These are phyloP conservation scores for Drosophila equinoxialis DNA, from an alignment of 1,140 invertebrate genomes.

Conservation along the genomic window DNA sequence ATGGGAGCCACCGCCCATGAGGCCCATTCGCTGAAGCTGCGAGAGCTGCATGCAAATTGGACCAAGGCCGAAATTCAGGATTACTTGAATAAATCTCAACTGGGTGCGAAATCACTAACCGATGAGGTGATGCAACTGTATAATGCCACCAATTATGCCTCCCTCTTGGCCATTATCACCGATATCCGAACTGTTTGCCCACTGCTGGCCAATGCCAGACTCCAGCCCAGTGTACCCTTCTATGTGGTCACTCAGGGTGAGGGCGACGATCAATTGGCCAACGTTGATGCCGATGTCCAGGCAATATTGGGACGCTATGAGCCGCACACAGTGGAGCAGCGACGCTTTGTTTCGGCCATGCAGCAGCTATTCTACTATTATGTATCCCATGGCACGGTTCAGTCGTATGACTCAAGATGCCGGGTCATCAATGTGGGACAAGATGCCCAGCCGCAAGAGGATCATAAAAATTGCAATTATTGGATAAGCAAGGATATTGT, in stretches of 20 bases:
- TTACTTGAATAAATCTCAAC: constrained; percentile 86
- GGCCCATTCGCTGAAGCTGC: constrained; percentile 85
- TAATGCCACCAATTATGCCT: constrained; percentile 86
- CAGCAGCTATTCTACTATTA: constrained; percentile 92
- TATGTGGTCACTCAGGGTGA: constrained; percentile 88
- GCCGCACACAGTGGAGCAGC: constrained; percentile 87
- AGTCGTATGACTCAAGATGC: constrained; percentile 84
- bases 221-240: constrained; percentile 86
- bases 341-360: constrained; percentile 89
- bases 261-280: constrained; percentile 84
- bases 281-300: constrained; percentile 88
- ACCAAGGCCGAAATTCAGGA: constrained; percentile 86
- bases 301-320: constrained; percentile 91
- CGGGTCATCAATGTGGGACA: constrained; percentile 88
- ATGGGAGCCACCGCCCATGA: constrained; percentile 90
- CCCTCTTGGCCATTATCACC: constrained; percentile 88
- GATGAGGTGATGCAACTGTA: constrained; percentile 86
- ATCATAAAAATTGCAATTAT: constrained; percentile 89
- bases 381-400: constrained; percentile 88
- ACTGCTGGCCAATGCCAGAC: constrained; percentile 86
- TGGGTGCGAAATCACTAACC: constrained; percentile 86
- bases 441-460: constrained; percentile 86
- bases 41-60: constrained; percentile 86
- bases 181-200: constrained; percentile 92
- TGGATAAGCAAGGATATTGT: constrained; percentile 90